phyloP scores from a whole-genome alignment of 2,888 invertebrate species.

The Drosophila fulvimacula region DNA sequence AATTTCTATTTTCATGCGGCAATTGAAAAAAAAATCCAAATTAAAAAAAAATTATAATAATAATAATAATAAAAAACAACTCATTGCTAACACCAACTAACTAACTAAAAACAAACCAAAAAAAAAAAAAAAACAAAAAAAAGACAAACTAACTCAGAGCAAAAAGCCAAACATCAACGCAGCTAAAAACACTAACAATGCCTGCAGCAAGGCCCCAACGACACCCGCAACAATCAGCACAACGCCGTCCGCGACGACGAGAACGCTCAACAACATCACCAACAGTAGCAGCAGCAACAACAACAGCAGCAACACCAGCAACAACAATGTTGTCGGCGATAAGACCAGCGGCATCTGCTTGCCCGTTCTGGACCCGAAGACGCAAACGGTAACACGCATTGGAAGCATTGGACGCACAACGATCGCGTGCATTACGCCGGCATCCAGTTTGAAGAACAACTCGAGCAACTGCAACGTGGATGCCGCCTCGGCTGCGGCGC shows the following conservation, averaged over 20 bases:
- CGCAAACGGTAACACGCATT: conserved; percentile 77
- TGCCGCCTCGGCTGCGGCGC: conserved; percentile 75
- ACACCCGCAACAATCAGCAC: conserved; percentile 41
- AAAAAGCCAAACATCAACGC: conserved; percentile 61
- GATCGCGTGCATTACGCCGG: conserved; percentile 81
- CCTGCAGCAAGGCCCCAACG: conserved; percentile 44
- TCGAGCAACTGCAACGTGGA: conserved; percentile 73
- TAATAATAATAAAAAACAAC: conserved; percentile 6
- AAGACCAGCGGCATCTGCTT: conserved; percentile 39
- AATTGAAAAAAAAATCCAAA: conserved; percentile 37
- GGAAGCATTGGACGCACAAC: conserved; percentile 83
- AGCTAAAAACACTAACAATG: conserved; percentile 70
- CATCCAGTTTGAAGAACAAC: conserved; percentile 58
- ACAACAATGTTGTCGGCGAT: conserved; percentile 17
- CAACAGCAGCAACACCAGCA: conserved; percentile 28
- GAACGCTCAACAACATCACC: conserved; percentile 43
- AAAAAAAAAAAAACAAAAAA: conserved; percentile 6
- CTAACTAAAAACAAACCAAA: conserved; percentile 21
- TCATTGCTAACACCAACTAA: conserved; percentile 63
- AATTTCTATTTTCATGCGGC: conserved; percentile 68
- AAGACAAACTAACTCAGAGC: conserved; percentile 70
- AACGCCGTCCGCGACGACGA: conserved; percentile 28
- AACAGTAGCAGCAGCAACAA: conserved; percentile 21
- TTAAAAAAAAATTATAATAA: conserved; percentile 4
- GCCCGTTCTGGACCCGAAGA: conserved; percentile 46